Base-by-base conservation (phyloP, 2,797 vertebrate genomes). In the Rhinatrema bivittatum region DNA sequence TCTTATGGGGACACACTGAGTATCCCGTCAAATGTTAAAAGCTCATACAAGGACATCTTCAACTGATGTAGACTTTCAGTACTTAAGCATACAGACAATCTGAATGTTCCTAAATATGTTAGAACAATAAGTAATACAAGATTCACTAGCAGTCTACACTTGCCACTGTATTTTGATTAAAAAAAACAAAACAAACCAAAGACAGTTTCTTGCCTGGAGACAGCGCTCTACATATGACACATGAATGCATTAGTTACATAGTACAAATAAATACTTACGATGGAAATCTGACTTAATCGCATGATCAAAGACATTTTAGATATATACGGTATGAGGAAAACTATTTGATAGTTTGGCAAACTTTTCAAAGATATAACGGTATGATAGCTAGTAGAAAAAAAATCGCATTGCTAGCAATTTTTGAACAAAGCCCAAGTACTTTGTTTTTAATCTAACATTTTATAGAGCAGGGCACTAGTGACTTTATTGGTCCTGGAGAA, bases 261-360 rank as follows among this genome's bases (percentile, higher is more conserved):
- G n/a, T n/a, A n/a, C n/a, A n/a, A 47, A 46, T 53, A 59, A 56
- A 53, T 63, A n/a, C n/a, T n/a, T n/a, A n/a, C n/a, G n/a, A n/a
- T n/a, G n/a, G n/a, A n/a, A n/a, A n/a, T n/a, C 55, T 52, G 19
- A 16, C 39, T n/a, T 50, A 65, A 65, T 53, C 25, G 31, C 24
- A 14, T 60, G 59, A 65, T 60, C 54, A 62, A 56, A 53, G 34
- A 18, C 13, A 53, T n/a, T n/a, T 62, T 60, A 36, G 53, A 46
- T 56, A 48, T 32, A 56, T 52, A 56, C 51, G 31, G 42, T 21
- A 48, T 40, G 49, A 62, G 56, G 42, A 69, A 65, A 65, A 59
- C 20, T 50, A 29, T 47, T 48, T 63, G 35, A 44, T 45, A 14
- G 2, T 15, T 43, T 68, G 60, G 55, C 62, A 50, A 39, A 52